Evolutionary conservation across 2,113 vertebrate genomes (phyloP).

Genomic region (Pluvianellus socialis): DNA sequence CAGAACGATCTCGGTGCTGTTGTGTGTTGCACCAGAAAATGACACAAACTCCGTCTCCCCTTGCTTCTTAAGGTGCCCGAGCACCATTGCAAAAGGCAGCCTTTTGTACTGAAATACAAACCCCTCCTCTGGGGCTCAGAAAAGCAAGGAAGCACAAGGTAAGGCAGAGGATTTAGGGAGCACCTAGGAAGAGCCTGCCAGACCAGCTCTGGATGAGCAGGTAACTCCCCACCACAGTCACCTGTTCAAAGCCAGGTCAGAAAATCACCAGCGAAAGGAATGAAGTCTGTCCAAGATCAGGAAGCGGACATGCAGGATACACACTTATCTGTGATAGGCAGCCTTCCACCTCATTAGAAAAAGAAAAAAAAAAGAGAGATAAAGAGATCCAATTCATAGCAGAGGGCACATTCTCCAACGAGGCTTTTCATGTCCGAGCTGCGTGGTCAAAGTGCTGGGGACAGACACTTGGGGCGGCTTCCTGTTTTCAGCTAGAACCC

Average conservation of each 20-base stretch:
- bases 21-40: not conserved
- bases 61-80: not conserved
- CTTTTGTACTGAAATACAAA: not conserved
- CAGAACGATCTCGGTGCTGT: not conserved
- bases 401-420: not conserved
- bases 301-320: constrained; percentile 31
- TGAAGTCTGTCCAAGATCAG: not conserved
- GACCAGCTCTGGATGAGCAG: not conserved
- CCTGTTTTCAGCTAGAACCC: constrained; percentile 55
- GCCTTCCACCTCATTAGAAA: constrained; percentile 5
- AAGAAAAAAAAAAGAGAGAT: not conserved
- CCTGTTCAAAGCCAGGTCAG: not conserved
- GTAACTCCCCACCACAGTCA: not conserved
- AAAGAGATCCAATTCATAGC: not conserved
- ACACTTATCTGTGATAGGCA: constrained; percentile 11
- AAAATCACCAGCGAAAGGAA: not conserved
- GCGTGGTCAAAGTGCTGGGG: constrained; percentile 6
- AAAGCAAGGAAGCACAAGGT: not conserved
- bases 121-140: not conserved
- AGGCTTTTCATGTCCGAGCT: not conserved
- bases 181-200: not conserved
- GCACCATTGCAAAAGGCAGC: not conserved
- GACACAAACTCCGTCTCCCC: not conserved
- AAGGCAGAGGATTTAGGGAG: not conserved
- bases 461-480: constrained; percentile 11